Base-by-base conservation (phyloP, 2,113 vertebrate genomes). In the Phylloscopus trochiloides region DNA sequence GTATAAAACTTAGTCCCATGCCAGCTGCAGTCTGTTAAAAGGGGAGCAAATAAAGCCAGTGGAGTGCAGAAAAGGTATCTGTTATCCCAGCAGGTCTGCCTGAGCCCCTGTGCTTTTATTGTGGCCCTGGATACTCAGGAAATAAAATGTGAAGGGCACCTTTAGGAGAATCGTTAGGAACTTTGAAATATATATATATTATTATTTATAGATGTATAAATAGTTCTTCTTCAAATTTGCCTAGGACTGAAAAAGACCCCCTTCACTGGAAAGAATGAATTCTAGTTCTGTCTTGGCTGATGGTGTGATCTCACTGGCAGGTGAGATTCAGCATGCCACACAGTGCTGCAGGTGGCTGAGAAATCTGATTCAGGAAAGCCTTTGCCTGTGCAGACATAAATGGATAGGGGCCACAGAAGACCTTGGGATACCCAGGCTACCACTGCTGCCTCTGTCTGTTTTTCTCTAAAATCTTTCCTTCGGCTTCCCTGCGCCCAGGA, bases 341-440 rank as follows among this genome's bases (percentile, higher is more conserved):
- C 25, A 22, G 31, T 26, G 48, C 42, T 65, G 43, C 36, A 45
- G 19, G 45, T 57, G 57, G 16, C 61, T 82, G 31, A 78, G n/a
- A 79, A 85, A 59, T 68, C 17, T 61, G 47, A 18, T 18, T 32
- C 25, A 52, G 74, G 65, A 79, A 86, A 82, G 25, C 4, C 25
- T 88, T 88, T 55, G 14, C 16, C 57, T 51, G 18, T 3, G 3
- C 40, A 65, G 52, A n/a, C 12, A 14, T 45, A 65, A 52, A 78
- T 34, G 45, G 17, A 65, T 2, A 4, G 55, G 38, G 32, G 58
- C 4, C 21, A 58, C 1, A 2, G 62, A 54, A 68, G 32, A 61
- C 6, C 16, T 6, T n/a, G 45, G 25, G 40, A 65, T 48, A 50
- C 18, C 5, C 0, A 0, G 9, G 14, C 43, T 57, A 20, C 31